Evolutionary conservation across 1,140 invertebrate genomes (phyloP), one percentile per base, ranked within the genome.

Genomic region (Carposina sasakii): DNA sequence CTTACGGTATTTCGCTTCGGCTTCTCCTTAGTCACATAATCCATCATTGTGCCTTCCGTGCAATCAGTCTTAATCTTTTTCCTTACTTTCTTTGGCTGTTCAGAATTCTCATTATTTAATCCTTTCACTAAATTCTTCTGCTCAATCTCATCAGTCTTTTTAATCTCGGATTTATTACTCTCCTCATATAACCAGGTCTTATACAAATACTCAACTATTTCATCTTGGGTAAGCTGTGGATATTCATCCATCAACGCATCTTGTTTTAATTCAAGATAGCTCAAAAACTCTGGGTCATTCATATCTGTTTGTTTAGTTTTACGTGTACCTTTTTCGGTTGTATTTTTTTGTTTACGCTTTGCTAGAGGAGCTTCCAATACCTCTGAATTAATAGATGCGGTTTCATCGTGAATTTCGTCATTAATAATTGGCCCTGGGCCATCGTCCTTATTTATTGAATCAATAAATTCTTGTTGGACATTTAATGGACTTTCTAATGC

Each of bases 121-220:
- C 78, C 75, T 67, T 78, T 82, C 0, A 82, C 65, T 50, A 77
- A 60, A 48, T 60, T 67, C 8, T 56, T 54, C 20, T 71, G 64
- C 42, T 71, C 60, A 6, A 74, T 55, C 33, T 77, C 71, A 42
- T 83, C 71, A 6, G 45, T 63, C 57, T 67, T 79, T 43, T 71
- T 73, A 12, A 42, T 50, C 28, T 81, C 79, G 2, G 61, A 60
- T 63, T 81, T 83, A 17, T 56, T 30, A 30, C 24, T 66, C 57
- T 87, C 83, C 76, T 87, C 67, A 54, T 85, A 86, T 17, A 81
- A 52, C 87, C 87, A 89, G 22, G 82, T 86, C 54, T 86, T 85
- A 17, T 82, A 79, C 23, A 88, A 67, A 69, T 88, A 88, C 26
- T 64, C 68, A 19, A 74, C 73, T 12, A 88, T 85, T 47, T 88